Evolutionary conservation across 2,888 invertebrate species (phyloP).

Genomic region (Agrochola circellaris): DNA sequence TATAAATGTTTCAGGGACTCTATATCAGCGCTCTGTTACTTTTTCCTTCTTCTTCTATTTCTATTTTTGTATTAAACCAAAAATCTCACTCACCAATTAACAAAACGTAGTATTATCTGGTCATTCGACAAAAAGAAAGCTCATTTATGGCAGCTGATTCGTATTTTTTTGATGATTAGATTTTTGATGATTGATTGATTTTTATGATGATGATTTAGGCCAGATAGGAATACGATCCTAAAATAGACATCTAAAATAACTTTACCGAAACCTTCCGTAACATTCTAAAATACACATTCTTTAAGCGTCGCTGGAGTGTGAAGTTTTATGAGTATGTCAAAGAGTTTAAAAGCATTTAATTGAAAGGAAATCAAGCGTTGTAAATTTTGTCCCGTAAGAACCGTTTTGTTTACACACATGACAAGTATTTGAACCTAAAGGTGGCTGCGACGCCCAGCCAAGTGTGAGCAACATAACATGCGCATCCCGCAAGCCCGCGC

Average conservation of each 20-base stretch:
- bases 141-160: neutral
- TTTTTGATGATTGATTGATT: too few species aligned
- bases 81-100: neutral
- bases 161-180: too few species aligned
- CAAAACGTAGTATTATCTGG: neutral
- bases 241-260: conserved; percentile 37
- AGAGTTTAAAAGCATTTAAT: conserved; percentile 71
- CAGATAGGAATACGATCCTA: neutral
- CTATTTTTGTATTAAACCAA: neutral
- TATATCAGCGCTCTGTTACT: conserved; percentile 19
- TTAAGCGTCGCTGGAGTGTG: conserved; percentile 62
- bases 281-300: conserved; percentile 48
- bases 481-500: conserved; percentile 59
- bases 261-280: conserved; percentile 33
- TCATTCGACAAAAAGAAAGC: neutral
- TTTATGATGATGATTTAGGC: neutral
- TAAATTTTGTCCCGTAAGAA: conserved; percentile 65
- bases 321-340: conserved; percentile 68
- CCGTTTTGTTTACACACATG: conserved; percentile 69
- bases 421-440: conserved; percentile 69
- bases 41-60: neutral
- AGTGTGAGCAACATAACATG: conserved; percentile 70
- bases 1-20: conserved; percentile 54
- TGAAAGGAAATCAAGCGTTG: conserved; percentile 70
- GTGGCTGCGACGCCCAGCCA: conserved; percentile 63